Evolutionary conservation across 2,888 invertebrate genomes (phyloP).

Genomic region (Lochmaea capreae): DNA sequence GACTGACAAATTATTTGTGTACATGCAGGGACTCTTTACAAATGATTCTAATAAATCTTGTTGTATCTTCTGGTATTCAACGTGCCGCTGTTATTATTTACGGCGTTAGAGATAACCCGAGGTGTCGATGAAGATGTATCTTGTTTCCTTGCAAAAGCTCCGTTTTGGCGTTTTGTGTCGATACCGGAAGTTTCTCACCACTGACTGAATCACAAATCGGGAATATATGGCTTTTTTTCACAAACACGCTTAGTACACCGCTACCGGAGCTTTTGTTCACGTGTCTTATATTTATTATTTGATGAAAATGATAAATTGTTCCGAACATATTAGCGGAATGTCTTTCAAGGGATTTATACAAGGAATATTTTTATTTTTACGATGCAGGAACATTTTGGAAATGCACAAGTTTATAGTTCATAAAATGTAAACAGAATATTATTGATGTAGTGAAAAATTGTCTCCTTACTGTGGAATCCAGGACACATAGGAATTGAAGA

Average conservation of each 20-base stretch:
- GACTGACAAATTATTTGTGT: slow-evolving; percentile 52
- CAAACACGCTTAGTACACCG: not conserved
- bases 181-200: slow-evolving; percentile 11
- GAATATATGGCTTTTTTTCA: slow-evolving; percentile 10
- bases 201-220: slow-evolving; percentile 14
- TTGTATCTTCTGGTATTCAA: slow-evolving; percentile 41
- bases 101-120: slow-evolving; percentile 37
- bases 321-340: not conserved
- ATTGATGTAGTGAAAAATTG: too few species aligned
- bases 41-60: slow-evolving; percentile 47
- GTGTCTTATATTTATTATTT: not conserved
- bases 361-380: not conserved
- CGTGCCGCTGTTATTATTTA: slow-evolving; percentile 43
- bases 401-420: too few species aligned
- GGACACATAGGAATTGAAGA: too few species aligned
- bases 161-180: slow-evolving; percentile 2
- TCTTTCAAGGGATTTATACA: not conserved
- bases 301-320: slow-evolving; percentile 7
- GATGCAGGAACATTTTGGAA: not conserved
- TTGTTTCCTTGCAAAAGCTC: slow-evolving; percentile 9
- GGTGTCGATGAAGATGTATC: slow-evolving; percentile 41
- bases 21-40: slow-evolving; percentile 47
- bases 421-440: too few species aligned
- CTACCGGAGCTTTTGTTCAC: not conserved
- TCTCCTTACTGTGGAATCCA: too few species aligned